Conservation (phyloP, 2,888 invertebrate species). For the Apamea anceps region DNA sequence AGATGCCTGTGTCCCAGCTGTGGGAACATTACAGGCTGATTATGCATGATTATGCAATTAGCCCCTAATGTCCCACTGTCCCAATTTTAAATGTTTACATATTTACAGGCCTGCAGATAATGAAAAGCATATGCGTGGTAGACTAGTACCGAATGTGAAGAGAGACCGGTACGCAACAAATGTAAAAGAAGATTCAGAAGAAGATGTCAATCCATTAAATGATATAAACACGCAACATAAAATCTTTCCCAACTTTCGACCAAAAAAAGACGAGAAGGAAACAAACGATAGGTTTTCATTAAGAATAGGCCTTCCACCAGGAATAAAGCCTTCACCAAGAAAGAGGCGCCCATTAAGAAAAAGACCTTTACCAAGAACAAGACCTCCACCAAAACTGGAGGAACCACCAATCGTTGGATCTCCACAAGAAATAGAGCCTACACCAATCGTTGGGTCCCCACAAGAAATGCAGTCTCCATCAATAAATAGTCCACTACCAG, state of each 20-base stretch:
- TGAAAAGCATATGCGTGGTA: slow-evolving; percentile 2
- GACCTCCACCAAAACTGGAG: neutral
- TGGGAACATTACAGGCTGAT: neutral
- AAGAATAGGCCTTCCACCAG: neutral
- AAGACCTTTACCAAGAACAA: neutral
- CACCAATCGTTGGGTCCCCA: too few relatives aligned
- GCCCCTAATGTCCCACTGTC: neutral
- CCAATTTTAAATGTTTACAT: neutral
- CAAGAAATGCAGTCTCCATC: neutral
- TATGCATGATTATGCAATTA: neutral
- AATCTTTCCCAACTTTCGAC: neutral
- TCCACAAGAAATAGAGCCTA: neutral
- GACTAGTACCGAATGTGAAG: neutral
- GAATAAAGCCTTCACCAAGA: neutral
- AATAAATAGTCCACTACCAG: neutral
- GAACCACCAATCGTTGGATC: too few relatives aligned
- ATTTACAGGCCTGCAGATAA: slow-evolving; percentile 50
- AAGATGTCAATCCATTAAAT: neutral
- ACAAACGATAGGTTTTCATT: slow-evolving; percentile 31
- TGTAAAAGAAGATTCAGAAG: neutral
- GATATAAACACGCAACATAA: neutral
- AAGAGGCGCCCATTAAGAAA: slow-evolving; percentile 4
- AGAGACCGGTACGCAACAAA: slow-evolving; percentile 10
- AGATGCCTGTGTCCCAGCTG: neutral
- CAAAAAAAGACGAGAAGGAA: neutral